Conservation (phyloP, 2,113 vertebrate species). For the Macheiramphus alcinus region DNA sequence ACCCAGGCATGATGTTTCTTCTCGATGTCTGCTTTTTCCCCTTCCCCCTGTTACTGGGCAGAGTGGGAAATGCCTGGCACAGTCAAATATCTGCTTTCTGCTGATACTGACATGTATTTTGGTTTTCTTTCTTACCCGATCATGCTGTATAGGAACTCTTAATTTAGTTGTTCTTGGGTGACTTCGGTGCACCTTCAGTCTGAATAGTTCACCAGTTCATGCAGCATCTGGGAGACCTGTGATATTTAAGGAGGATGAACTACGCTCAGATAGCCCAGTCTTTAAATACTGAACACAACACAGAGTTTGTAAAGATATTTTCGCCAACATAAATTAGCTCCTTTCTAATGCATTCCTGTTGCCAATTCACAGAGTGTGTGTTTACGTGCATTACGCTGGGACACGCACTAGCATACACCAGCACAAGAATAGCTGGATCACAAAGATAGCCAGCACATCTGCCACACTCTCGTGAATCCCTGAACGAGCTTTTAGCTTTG, state of each 20-base stretch:
- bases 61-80: neutral
- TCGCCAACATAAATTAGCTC: neutral
- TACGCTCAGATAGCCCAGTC: neutral
- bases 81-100: neutral
- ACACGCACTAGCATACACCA: neutral
- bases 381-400: accelerated
- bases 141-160: neutral
- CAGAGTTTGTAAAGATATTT: neutral
- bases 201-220: neutral
- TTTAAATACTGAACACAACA: neutral
- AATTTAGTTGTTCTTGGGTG: neutral
- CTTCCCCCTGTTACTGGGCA: neutral
- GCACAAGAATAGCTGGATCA: neutral
- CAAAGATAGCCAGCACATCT: accelerated
- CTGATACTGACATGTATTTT: accelerated
- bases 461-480: neutral
- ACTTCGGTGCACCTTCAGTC: neutral
- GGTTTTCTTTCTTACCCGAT: neutral
- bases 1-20: neutral
- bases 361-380: accelerated
- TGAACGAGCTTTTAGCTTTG: neutral
- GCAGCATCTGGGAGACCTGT: accelerated
- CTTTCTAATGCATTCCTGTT: neutral
- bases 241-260: neutral
- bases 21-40: neutral